A percentile compares a stretch with the other conserved stretches of the same genome.
Conservation (phyloP, 2,113 vertebrate species). For the Hucho hucho region DNA sequence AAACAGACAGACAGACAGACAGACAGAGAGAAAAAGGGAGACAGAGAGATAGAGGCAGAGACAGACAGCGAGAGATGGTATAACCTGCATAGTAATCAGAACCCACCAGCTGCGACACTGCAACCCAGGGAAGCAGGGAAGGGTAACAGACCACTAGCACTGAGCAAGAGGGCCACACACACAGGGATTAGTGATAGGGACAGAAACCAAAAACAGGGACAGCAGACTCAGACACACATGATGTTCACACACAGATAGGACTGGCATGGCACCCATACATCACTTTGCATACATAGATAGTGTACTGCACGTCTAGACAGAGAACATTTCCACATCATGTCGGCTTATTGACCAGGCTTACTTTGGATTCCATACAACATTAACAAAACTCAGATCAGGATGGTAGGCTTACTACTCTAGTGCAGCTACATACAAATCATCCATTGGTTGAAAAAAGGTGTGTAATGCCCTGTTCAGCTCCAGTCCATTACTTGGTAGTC, state of each 20-base stretch:
- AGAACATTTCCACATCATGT: background rate
- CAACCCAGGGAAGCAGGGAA: slow-evolving; percentile 3
- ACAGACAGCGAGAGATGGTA: background rate
- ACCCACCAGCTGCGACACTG: slow-evolving; percentile 23
- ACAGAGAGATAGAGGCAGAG: background rate
- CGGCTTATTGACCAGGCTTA: background rate
- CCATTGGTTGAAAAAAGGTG: background rate
- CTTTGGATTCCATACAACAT: background rate
- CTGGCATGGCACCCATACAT: background rate
- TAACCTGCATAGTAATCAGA: slow-evolving; percentile 16
- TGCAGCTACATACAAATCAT: background rate
- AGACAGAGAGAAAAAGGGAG: background rate
- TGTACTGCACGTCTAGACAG: background rate
- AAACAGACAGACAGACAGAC: background rate
- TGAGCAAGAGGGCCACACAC: slow-evolving; percentile 10
- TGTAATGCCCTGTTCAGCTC: no score
- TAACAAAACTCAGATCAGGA: background rate
- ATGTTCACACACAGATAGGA: background rate
- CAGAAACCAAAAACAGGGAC: background rate
- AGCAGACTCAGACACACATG: slow-evolving; percentile 6
- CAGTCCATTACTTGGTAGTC: background rate
- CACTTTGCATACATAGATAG: background rate
- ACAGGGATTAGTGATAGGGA: background rate
- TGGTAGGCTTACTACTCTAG: background rate
- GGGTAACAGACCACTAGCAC: slow-evolving; percentile 11